Evolutionary conservation across 2,888 invertebrate genomes (phyloP), one percentile per base, ranked within the genome.

Genomic region (Cremastinae sp.): DNA sequence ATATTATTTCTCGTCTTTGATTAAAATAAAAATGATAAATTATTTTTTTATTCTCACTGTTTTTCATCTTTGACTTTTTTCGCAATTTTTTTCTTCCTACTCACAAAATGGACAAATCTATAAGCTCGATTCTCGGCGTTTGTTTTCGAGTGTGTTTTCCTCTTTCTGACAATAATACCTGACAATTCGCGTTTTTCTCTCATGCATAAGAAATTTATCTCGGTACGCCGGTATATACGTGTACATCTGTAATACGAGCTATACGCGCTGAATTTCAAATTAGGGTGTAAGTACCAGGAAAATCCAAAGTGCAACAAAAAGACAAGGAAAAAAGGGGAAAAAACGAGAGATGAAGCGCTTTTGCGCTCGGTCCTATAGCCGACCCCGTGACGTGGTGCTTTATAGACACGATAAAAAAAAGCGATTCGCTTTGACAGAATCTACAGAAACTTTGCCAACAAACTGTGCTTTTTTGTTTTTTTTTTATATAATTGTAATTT

Each of bases 341-440:
- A 12, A 39, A 39, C 51, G 14, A 61, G 39, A 53, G 65, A 65
- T 62, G 35, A 65, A 58, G 43, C 37, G 53, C 43, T 72, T 61
- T 51, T 51, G 18, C 58, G 69, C 69, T 69, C 69, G 58, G 43
- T 74, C 59, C 69, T 74, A 74, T 69, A 69, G 74, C 49, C 59
- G 62, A 69, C 74, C 69, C 28, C 64, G 53, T 51, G 74, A 74
- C 74, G 74, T 74, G 74, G 73, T 45, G 61, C 55, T 74, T 64
- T 70, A 56, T 64, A 59, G 69, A 59, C 68, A 9, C 39, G 14
- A 41, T 62, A 62, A 74, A 69, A 68, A 62, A 74, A 69, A 14
- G 20, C 20, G 39, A 51, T 22, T 51, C 12, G 37, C 16, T 28
- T 62, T 18, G 49, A 62, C 37, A n/a, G 4, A 49, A 37, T 10